Percentiles rank a stretch among this genome's conserved stretches.
Evolutionary conservation across 2,113 vertebrate species (phyloP).

Genomic region (Rutilus rutilus): DNA sequence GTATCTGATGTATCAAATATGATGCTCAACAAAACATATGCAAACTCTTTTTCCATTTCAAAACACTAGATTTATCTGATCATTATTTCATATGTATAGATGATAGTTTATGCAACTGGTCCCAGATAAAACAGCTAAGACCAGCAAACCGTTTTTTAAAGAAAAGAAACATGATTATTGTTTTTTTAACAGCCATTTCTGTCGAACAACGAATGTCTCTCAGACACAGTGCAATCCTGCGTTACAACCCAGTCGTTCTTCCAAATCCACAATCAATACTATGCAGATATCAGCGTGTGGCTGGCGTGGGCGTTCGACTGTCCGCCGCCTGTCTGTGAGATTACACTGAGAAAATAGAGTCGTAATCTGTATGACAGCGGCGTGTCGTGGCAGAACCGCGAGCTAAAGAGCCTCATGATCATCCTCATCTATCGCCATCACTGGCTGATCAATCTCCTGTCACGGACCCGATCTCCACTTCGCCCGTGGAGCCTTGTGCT

Average conservation of each 20-base stretch:
- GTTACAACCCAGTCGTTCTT: neutral
- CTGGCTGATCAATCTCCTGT: conserved; percentile 47
- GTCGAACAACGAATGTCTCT: neutral
- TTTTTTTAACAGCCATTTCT: neutral
- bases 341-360: conserved; percentile 32
- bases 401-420: conserved; percentile 47
- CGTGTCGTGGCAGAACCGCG: conserved; percentile 24
- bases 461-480: conserved; percentile 45
- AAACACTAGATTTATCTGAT: neutral
- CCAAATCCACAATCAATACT: neutral
- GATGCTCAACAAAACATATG: neutral
- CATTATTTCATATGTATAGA: too few species aligned
- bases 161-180: neutral
- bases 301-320: conserved; percentile 1
- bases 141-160: neutral
- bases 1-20: neutral
- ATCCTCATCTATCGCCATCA: conserved; percentile 35
- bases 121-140: neutral
- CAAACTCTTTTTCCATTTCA: neutral
- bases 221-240: neutral
- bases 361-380: conserved; percentile 47
- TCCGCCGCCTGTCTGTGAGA: conserved; percentile 29
- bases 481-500: conserved; percentile 31
- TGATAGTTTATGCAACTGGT: too few species aligned
- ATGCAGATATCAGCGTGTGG: neutral